Evolutionary conservation across 1,140 invertebrate species (phyloP).

Genomic region (Drosophila ambigua): DNA sequence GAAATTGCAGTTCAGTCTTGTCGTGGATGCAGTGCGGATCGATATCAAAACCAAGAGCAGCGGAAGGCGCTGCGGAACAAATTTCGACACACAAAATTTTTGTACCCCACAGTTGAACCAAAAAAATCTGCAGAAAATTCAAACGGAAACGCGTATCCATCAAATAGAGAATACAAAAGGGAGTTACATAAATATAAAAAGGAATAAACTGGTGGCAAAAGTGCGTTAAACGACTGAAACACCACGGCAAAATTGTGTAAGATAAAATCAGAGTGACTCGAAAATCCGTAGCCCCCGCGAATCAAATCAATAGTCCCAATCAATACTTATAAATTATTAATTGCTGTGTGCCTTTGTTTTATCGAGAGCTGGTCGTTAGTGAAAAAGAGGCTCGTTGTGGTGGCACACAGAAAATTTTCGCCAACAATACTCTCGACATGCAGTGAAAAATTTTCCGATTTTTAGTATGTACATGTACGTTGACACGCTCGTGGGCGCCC

Average conservation of each 20-base stretch:
- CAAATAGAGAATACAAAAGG: constrained; percentile 15
- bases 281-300: constrained; percentile 14
- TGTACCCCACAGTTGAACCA: constrained; percentile 49
- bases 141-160: constrained; percentile 1
- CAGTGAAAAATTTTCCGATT: constrained; percentile 78
- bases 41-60: constrained; percentile 74
- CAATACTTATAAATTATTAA: constrained; percentile 36
- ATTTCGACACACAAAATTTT: constrained; percentile 69
- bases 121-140: constrained; percentile 30
- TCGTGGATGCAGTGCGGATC: constrained; percentile 83
- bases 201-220: constrained; percentile 5
- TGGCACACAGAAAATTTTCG: constrained; percentile 59
- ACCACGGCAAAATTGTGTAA: constrained; percentile 62
- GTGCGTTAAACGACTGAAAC: constrained; percentile 1
- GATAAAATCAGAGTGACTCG: constrained; percentile 47
- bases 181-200: constrained; percentile 16
- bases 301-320: constrained; percentile 60
- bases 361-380: constrained; percentile 1
- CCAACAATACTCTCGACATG: constrained; percentile 48
- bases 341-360: constrained; percentile 4
- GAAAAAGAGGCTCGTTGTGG: not conserved
- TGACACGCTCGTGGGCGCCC: constrained; percentile 68
- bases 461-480: constrained; percentile 84
- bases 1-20: constrained; percentile 83
- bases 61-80: constrained; percentile 53